Evolutionary conservation across 2,113 vertebrate species (phyloP).

Genomic region (Sylvietta virens): DNA sequence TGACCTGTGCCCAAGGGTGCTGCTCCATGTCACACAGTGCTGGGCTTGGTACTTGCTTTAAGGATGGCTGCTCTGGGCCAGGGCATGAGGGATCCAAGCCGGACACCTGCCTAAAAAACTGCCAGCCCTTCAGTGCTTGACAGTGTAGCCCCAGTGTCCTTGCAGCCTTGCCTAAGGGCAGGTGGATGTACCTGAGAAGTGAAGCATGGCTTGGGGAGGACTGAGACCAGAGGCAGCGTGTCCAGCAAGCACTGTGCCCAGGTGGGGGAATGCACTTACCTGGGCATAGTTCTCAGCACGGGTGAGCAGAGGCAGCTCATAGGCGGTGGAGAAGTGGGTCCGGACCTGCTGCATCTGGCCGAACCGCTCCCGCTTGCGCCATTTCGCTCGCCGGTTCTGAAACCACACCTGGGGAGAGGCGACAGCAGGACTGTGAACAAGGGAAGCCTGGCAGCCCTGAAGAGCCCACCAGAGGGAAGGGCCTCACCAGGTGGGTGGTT

Average conservation of each 20-base stretch:
- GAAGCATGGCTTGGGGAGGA: not conserved
- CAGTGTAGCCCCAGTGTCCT: rapidly evolving
- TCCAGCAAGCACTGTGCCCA: not conserved
- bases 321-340: slow-evolving; percentile 94
- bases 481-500: not conserved
- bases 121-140: not conserved
- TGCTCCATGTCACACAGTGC: not conserved
- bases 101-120: not conserved
- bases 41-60: not conserved
- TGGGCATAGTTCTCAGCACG: slow-evolving; percentile 96
- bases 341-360: slow-evolving; percentile 99
- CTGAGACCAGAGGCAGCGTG: not conserved
- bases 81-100: not conserved
- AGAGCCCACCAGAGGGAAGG: not conserved
- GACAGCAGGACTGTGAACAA: not conserved
- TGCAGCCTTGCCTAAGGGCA: not conserved
- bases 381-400: slow-evolving; percentile 96
- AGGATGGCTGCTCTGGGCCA: not conserved
- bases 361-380: slow-evolving; percentile 96
- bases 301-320: slow-evolving; percentile 92
- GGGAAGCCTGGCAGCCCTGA: not conserved
- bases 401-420: slow-evolving; percentile 88
- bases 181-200: not conserved
- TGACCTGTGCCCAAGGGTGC: not conserved
- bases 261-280: slow-evolving; percentile 61